Evolutionary conservation across 2,888 invertebrate species (phyloP).

Genomic region (Nematopogon swammerdamellus): DNA sequence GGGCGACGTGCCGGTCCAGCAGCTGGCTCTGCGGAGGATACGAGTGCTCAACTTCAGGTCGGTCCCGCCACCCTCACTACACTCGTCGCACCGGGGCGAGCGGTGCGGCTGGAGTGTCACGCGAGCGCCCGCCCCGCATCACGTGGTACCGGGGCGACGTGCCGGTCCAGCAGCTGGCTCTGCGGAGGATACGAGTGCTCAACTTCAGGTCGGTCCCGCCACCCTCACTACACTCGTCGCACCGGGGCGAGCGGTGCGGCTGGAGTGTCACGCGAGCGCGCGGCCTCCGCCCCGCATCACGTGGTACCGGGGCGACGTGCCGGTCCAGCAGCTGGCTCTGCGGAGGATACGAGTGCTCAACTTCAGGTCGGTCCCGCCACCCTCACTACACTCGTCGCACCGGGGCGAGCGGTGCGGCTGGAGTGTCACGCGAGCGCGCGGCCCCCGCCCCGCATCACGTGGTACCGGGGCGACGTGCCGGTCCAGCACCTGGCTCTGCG

Average conservation of each 20-base stretch:
- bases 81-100: no score
- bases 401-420: slow-evolving; percentile 44
- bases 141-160: no score
- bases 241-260: slow-evolving; percentile 36
- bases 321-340: slow-evolving; percentile 34
- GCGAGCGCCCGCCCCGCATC: no score
- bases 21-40: slow-evolving; percentile 27
- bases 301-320: slow-evolving; percentile 63
- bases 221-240: slow-evolving; percentile 9
- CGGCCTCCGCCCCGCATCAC: slow-evolving; percentile 67
- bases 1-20: slow-evolving; percentile 46
- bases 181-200: no score
- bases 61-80: no score
- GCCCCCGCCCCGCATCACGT: neutral
- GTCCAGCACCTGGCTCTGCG: neutral
- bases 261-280: slow-evolving; percentile 62
- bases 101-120: no score
- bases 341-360: slow-evolving; percentile 29
- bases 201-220: no score
- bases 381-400: slow-evolving; percentile 12
- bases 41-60: slow-evolving; percentile 41
- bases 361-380: slow-evolving; percentile 25
- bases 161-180: no score
- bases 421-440: slow-evolving; percentile 17
- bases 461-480: neutral